Evolutionary conservation across 1,140 invertebrate species (phyloP).

Genomic region (Gonioctena quinquepunctata): DNA sequence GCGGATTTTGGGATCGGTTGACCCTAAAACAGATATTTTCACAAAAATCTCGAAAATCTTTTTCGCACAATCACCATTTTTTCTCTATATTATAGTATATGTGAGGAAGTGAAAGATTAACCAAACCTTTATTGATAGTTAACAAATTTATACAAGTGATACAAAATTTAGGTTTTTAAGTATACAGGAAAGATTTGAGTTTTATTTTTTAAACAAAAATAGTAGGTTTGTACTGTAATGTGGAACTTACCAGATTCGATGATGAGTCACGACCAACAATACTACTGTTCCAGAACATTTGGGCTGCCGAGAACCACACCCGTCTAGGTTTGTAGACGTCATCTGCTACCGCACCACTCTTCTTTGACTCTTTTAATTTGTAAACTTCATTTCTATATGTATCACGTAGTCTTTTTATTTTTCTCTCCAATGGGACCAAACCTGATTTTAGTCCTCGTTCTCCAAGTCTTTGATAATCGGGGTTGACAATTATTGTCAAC

Average conservation of each 20-base stretch:
- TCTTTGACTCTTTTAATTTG: conserved; percentile 18
- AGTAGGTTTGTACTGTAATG: background rate
- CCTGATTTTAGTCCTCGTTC: conserved; percentile 14
- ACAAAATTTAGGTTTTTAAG: background rate
- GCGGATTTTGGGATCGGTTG: too few relatives aligned
- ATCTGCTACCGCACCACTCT: conserved; percentile 10
- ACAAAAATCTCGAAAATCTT: too few relatives aligned
- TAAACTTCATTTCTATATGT: conserved; percentile 15
- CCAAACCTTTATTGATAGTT: background rate
- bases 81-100: too few relatives aligned
- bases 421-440: conserved; percentile 9
- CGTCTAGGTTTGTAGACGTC: conserved; percentile 18
- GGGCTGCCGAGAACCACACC: conserved; percentile 1
- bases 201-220: background rate
- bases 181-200: background rate
- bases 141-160: background rate
- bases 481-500: too few relatives aligned
- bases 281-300: conserved; percentile 10
- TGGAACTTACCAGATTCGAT: conserved; percentile 6
- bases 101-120: background rate
- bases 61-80: too few relatives aligned
- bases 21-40: too few relatives aligned
- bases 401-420: conserved; percentile 17
- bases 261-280: conserved; percentile 6
- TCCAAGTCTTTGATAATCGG: background rate